Percentiles rank a stretch among this genome's conserved stretches.
Conservation (phyloP, 1,140 invertebrate genomes). For the Harlomillsia oculata region DNA sequence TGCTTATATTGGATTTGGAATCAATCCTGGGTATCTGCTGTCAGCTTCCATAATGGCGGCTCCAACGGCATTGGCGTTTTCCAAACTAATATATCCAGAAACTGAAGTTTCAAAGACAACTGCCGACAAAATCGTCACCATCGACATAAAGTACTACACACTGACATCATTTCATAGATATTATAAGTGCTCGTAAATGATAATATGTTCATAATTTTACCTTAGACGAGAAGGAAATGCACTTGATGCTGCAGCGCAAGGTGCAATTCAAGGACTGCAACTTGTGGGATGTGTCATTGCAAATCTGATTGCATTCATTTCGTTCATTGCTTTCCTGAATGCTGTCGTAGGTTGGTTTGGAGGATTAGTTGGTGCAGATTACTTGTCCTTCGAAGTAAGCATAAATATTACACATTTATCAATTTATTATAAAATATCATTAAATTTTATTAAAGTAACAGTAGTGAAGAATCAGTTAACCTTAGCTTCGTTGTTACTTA, state of each 20-base stretch:
- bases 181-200: not conserved
- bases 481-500: not conserved
- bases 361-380: slow-evolving; percentile 53
- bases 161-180: not conserved
- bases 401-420: not conserved
- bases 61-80: slow-evolving; percentile 66
- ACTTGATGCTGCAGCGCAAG: slow-evolving; percentile 77
- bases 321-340: slow-evolving; percentile 74
- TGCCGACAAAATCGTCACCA: slow-evolving; percentile 41
- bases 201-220: not conserved
- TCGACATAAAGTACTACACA: slow-evolving; percentile 35
- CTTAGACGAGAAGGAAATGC: slow-evolving; percentile 65
- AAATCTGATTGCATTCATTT: slow-evolving; percentile 82
- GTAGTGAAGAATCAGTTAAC: not conserved
- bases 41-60: slow-evolving; percentile 92
- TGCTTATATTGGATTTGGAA: slow-evolving; percentile 82
- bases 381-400: slow-evolving; percentile 45
- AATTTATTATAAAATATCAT: not conserved
- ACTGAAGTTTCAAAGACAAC: slow-evolving; percentile 62
- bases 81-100: slow-evolving; percentile 88
- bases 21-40: slow-evolving; percentile 68
- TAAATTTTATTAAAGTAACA: not conserved
- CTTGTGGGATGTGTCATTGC: slow-evolving; percentile 77
- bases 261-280: slow-evolving; percentile 53
- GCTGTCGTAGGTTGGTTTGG: slow-evolving; percentile 68